These are phyloP conservation scores for Chloroceryle aenea DNA, from an alignment of 2,113 vertebrate species.

Conservation along the genomic window DNA sequence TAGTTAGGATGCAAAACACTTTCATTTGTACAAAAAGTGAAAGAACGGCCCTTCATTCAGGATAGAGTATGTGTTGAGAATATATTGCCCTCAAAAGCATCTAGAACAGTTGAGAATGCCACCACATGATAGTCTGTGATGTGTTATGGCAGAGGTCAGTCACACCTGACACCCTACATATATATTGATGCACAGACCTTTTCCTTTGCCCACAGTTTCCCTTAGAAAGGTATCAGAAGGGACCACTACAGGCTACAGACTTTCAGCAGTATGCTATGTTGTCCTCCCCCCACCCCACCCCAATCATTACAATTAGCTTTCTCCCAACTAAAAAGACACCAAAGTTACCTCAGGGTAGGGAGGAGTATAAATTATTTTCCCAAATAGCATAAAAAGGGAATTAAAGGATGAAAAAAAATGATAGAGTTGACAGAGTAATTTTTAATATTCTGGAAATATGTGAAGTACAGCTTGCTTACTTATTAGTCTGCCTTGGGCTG, in stretches of 20 bases:
- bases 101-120: background rate
- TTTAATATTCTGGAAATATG: background rate
- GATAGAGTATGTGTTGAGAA: background rate
- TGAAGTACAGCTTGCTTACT: background rate
- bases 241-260: background rate
- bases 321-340: background rate
- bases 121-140: background rate
- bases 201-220: background rate
- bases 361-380: background rate
- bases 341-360: background rate
- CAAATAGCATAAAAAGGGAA: background rate
- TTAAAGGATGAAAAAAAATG: background rate
- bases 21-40: background rate
- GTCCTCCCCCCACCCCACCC: background rate
- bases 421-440: background rate
- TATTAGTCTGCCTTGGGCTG: background rate
- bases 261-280: background rate
- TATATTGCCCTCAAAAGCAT: background rate
- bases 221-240: background rate
- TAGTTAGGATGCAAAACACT: background rate
- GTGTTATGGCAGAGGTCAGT: background rate
- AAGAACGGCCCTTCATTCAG: background rate
- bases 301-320: background rate
- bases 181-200: background rate
- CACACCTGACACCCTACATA: rapidly evolving